Base-by-base conservation (phyloP, 2,113 vertebrate genomes). In the Xenopus laevis region DNA sequence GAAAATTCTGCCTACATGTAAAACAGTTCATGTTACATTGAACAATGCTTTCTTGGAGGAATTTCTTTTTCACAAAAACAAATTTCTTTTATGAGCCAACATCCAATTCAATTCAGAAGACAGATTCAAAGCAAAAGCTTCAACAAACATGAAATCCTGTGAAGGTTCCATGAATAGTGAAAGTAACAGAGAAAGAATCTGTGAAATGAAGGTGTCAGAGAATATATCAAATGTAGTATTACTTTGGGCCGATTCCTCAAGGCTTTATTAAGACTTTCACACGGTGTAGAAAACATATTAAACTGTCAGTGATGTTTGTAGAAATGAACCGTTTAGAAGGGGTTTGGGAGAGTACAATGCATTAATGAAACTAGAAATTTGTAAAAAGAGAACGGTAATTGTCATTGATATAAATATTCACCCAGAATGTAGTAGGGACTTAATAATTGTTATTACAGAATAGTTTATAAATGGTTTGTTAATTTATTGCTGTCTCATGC, bases 161-260 rank as follows among this genome's bases (percentile, higher is more conserved):
- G 60, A 8, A 52, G 52, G 73, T 62, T 68, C 53, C 50, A 63
- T 68, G 55, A 40, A 75, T 75, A 62, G 23, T 0, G 4, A n/a
- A 57, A 68, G 27, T 53, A 59, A 40, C 23, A 68, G 57, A 23
- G 58, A 69, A 68, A 62, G 58, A 62, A 46, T 62, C 17, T 75
- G 72, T 68, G 58, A 68, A 60, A 75, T 63, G 23, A 62, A 40
- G 27, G 73, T 68, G 65, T 44, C 73, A 75, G 21, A 10, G 65
- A 61, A 50, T 23, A 57, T 46, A 45, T 68, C 58, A 75, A 44
- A 69, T 67, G 47, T 55, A 47, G 58, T 68, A 53, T 75, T 61
- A 75, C 44, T 68, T 18, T 62, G 20, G 17, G 65, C 23, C 62
- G 57, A 53, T 44, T 52, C 65, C 72, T 52, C 72, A 11, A 46